Percentiles rank a stretch among this genome's conserved stretches.
Conservation (phyloP, 1,140 invertebrate genomes). For the Hydropsyche tenuis region DNA sequence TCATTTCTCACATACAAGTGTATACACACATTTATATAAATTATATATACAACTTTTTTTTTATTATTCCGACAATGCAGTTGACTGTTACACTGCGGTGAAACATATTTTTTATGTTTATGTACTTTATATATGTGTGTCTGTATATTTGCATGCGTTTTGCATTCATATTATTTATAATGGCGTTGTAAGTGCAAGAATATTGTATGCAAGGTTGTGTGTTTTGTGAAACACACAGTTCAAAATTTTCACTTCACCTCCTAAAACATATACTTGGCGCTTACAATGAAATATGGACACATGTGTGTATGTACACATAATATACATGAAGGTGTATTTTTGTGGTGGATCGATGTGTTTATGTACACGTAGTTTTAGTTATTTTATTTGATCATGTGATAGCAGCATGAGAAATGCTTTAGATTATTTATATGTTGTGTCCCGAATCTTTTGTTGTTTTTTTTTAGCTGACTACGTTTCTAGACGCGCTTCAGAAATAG, state of each 20-base stretch:
- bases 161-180: neutral
- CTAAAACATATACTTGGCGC: too few relatives aligned
- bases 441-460: too few relatives aligned
- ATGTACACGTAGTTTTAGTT: constrained; percentile 16
- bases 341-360: constrained; percentile 5
- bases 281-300: neutral
- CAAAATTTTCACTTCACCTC: too few relatives aligned
- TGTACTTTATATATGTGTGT: neutral
- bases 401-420: constrained; percentile 33
- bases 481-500: too few relatives aligned
- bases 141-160: neutral
- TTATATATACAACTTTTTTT: neutral
- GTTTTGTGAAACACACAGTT: too few relatives aligned
- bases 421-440: constrained; percentile 13
- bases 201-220: neutral
- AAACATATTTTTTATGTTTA: too few relatives aligned
- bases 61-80: too few relatives aligned
- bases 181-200: neutral
- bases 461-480: too few relatives aligned
- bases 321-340: neutral
- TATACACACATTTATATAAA: neutral
- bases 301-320: constrained; percentile 1
- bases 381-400: constrained; percentile 30
- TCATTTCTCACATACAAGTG: neutral
- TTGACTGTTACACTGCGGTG: too few relatives aligned